These are phyloP conservation scores for Lepilemur ruficaudatus DNA, from an alignment of 2,797 vertebrate genomes.

Conservation along the genomic window DNA sequence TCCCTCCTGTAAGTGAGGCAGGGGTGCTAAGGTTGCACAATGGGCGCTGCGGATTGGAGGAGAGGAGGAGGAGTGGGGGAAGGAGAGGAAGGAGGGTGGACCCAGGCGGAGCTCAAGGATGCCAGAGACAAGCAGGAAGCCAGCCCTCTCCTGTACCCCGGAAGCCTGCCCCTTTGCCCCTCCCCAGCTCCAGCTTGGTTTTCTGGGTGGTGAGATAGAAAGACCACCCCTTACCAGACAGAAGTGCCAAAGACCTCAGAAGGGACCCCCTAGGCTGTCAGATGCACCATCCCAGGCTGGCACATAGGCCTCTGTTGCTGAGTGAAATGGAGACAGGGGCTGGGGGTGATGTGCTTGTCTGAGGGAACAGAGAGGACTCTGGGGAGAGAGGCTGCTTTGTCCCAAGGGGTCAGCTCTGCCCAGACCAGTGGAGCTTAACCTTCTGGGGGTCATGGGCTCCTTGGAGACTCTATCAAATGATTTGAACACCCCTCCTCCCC, in stretches of 20 bases:
- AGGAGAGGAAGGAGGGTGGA: background rate
- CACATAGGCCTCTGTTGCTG: accelerated
- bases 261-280: background rate
- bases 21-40: too few relatives aligned
- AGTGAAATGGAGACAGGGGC: background rate
- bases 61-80: background rate
- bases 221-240: background rate
- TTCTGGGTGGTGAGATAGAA: background rate
- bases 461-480: background rate
- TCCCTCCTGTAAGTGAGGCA: background rate
- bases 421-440: background rate
- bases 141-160: background rate
- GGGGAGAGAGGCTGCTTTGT: background rate
- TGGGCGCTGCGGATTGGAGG: background rate
- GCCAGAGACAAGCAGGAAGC: background rate
- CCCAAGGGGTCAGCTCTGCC: background rate
- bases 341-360: background rate
- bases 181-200: background rate
- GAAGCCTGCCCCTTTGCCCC: background rate
- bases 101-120: background rate
- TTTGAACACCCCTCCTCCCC: background rate
- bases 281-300: accelerated
- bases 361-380: background rate
- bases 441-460: background rate
- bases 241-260: background rate